Evolutionary conservation across 2,888 invertebrate species (phyloP).

Genomic region (Leucoma salicis): DNA sequence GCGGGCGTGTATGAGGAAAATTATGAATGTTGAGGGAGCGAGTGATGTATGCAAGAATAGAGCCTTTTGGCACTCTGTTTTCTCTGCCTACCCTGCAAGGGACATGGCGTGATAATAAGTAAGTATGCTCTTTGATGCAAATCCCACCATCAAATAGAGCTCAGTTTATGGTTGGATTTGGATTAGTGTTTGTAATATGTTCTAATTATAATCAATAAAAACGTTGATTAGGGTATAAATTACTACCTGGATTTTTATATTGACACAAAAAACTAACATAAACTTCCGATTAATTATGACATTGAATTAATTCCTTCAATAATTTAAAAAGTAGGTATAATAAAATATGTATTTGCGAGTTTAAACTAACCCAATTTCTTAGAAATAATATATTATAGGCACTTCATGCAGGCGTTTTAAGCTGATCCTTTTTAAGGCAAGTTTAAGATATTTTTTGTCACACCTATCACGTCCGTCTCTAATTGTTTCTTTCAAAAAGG

Average conservation of each 20-base stretch:
- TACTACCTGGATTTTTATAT: constrained; percentile 10
- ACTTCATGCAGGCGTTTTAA: constrained; percentile 14
- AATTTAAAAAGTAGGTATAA: constrained; percentile 16
- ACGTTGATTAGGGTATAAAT: constrained; percentile 13
- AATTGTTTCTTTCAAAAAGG: constrained; percentile 67
- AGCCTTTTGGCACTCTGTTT: too few relatives aligned
- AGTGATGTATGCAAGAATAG: too few relatives aligned
- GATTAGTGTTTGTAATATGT: not conserved
- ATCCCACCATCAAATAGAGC: too few relatives aligned
- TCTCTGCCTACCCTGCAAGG: too few relatives aligned
- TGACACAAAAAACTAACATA: constrained; percentile 9
- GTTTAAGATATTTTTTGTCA: constrained; percentile 60
- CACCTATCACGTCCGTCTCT: constrained; percentile 60
- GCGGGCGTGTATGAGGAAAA: too few relatives aligned
- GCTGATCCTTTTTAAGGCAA: constrained; percentile 38
- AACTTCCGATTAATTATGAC: constrained; percentile 25
- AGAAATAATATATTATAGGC: constrained; percentile 37
- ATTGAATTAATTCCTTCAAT: constrained; percentile 11
- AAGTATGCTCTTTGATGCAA: too few relatives aligned
- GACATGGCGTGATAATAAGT: too few relatives aligned
- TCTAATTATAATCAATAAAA: not conserved
- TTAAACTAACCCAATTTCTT: constrained; percentile 36
- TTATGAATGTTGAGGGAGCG: too few relatives aligned
- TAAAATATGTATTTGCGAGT: constrained; percentile 39
- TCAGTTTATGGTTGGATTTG: not conserved